A percentile compares a stretch with the other conserved stretches of the same genome.
Evolutionary conservation across 2,888 invertebrate species (phyloP).

Genomic region (Nesidiocoris tenuis): DNA sequence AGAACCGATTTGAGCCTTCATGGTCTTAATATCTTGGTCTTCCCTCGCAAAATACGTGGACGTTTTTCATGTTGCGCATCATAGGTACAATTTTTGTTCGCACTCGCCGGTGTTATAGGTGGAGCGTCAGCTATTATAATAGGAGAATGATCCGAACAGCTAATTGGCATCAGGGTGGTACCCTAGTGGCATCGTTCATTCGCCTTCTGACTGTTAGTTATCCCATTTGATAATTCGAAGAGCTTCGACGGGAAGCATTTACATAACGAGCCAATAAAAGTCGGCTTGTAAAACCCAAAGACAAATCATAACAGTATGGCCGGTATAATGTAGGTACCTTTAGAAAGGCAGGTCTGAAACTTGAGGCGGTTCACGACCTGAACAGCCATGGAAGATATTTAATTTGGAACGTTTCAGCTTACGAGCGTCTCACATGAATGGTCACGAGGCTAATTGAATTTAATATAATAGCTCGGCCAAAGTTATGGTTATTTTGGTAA

Average conservation of each 20-base stretch:
- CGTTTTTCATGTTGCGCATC: too few species aligned
- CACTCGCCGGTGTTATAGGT: too few species aligned
- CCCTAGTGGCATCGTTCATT: slow-evolving; percentile 9
- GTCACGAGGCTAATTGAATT: slow-evolving; percentile 15
- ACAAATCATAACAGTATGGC: slow-evolving; percentile 37
- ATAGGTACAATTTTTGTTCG: too few species aligned
- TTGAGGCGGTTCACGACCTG: background rate
- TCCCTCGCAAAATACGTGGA: too few species aligned
- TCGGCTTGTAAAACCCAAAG: slow-evolving; percentile 22
- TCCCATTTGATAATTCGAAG: slow-evolving; percentile 3
- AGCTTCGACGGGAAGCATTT: slow-evolving; percentile 18
- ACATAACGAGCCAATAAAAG: slow-evolving; percentile 44
- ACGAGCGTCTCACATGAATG: background rate
- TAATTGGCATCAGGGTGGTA: slow-evolving; percentile 23
- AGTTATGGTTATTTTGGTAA: background rate
- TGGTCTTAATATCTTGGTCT: too few species aligned
- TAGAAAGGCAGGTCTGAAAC: background rate
- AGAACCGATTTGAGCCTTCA: too few species aligned
- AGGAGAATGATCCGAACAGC: slow-evolving; percentile 23
- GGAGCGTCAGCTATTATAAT: too few species aligned
- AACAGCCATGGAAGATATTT: background rate
- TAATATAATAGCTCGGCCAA: slow-evolving; percentile 2
- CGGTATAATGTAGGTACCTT: background rate
- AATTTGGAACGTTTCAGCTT: background rate
- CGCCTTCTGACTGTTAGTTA: slow-evolving; percentile 9